phyloP scores from a whole-genome alignment of 92 coral and sea anemone species.

The Parazoanthus atlanticus region DNA sequence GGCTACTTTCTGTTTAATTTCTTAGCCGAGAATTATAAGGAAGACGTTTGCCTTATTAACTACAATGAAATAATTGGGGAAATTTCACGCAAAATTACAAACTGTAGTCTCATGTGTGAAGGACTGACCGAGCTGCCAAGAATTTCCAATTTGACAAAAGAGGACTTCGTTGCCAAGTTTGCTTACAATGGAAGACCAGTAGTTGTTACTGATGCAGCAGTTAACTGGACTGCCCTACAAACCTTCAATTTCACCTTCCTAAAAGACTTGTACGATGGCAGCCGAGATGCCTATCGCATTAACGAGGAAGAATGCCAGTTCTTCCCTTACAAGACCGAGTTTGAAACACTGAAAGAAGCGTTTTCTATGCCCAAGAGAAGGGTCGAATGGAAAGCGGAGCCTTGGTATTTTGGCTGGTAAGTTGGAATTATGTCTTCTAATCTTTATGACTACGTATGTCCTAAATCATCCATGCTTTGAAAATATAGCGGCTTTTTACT shows the following conservation, averaged over 20 bases:
- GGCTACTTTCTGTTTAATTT: constrained; percentile 53
- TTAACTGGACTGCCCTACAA: constrained; percentile 87
- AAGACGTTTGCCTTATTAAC: constrained; percentile 68
- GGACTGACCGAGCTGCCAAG: constrained; percentile 82
- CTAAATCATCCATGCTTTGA: neutral
- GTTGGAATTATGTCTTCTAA: constrained; percentile 10
- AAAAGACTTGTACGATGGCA: constrained; percentile 75
- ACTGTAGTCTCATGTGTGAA: constrained; percentile 88
- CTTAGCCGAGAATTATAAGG: constrained; percentile 48
- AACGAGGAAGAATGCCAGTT: constrained; percentile 97
- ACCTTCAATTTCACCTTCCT: constrained; percentile 80
- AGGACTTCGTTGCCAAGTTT: constrained; percentile 73
- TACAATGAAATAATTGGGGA: constrained; percentile 80
- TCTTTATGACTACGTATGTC: neutral
- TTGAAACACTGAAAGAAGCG: constrained; percentile 75
- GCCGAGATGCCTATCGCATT: constrained; percentile 75
- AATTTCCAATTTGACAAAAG: constrained; percentile 75
- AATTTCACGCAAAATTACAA: constrained; percentile 72
- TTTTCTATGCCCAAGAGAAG: constrained; percentile 89
- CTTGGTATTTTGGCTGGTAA: constrained; percentile 99
- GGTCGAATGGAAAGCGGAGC: constrained; percentile 82
- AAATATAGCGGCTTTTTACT: neutral
- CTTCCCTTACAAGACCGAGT: constrained; percentile 96
- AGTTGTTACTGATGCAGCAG: constrained; percentile 93
- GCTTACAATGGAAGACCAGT: constrained; percentile 95